Evolutionary conservation across 2,888 invertebrate genomes (phyloP).

Genomic region (Hecatera dysodea): DNA sequence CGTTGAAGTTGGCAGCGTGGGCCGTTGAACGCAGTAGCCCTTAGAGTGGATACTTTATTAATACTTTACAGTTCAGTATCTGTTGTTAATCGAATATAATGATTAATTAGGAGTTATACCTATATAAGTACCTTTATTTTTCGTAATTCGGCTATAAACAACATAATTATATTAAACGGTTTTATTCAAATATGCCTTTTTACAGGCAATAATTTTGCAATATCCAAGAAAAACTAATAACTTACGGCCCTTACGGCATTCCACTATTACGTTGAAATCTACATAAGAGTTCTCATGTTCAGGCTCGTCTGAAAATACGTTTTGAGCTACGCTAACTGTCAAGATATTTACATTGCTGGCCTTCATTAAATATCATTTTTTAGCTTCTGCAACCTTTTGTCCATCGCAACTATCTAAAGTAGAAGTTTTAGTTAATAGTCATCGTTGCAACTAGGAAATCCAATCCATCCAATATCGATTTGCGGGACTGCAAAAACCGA

Average conservation of each 20-base stretch:
- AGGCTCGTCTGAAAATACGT: background rate
- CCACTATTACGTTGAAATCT: background rate
- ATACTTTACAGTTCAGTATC: conserved; percentile 10
- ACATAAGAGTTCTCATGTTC: background rate
- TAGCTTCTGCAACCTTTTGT: background rate
- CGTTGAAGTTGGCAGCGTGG: conserved; percentile 37
- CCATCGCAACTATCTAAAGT: background rate
- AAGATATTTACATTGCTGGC: background rate
- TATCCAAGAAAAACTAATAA: background rate
- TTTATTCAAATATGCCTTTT: background rate
- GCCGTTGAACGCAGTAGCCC: conserved; percentile 33
- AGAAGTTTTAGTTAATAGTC: background rate
- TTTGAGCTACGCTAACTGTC: background rate
- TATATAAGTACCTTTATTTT: background rate
- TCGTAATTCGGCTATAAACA: background rate
- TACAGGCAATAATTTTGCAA: background rate
- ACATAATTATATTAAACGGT: background rate
- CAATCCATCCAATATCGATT: too few species aligned
- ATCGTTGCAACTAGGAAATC: too few species aligned
- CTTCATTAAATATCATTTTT: background rate
- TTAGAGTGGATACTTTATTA: conserved; percentile 30
- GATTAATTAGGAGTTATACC: background rate
- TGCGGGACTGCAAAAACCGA: too few species aligned
- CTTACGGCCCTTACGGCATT: background rate
- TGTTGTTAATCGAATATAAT: conserved; percentile 9